These are phyloP conservation scores for Cyaniris semiargus DNA, from an alignment of 2,888 invertebrate genomes.

Conservation along the genomic window DNA sequence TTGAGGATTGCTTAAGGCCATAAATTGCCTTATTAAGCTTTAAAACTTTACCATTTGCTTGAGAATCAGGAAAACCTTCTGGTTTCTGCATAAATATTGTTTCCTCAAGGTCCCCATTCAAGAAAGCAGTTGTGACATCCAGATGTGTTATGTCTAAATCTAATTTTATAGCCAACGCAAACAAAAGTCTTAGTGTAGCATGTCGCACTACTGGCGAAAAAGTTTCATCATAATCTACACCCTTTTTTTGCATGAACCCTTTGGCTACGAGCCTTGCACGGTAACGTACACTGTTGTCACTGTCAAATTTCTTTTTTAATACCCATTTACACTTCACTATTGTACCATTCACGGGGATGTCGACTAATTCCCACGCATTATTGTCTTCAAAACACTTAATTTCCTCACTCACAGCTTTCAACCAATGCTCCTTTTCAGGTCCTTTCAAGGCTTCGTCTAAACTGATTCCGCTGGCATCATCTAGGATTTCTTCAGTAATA, in stretches of 20 bases:
- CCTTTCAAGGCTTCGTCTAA: conserved; percentile 34
- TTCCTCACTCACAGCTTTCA: conserved; percentile 29
- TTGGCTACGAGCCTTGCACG: not conserved
- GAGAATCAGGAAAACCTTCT: not conserved
- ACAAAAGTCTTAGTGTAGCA: not conserved
- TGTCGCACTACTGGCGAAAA: conserved; percentile 19
- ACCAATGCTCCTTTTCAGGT: conserved; percentile 34
- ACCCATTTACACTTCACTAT: not conserved
- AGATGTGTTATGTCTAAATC: not conserved
- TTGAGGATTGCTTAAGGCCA: conserved; percentile 16
- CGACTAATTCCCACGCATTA: conserved; percentile 35
- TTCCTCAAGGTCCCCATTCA: conserved; percentile 2
- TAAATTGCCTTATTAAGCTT: conserved; percentile 8
- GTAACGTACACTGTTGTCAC: not conserved
- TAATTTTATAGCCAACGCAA: conserved; percentile 3
- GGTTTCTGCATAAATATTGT: conserved; percentile 15
- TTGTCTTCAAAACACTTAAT: conserved; percentile 35
- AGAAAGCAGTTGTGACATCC: conserved; percentile 22
- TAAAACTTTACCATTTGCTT: conserved; percentile 3
- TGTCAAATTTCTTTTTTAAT: not conserved
- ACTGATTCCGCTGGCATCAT: not conserved
- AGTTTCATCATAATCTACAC: conserved; percentile 17
- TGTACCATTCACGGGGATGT: conserved; percentile 29
- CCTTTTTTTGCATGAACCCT: not conserved
- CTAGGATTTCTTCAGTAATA: no score